phyloP scores from a whole-genome alignment of 2,888 invertebrate species.

The Eupithecia inturbata region DNA sequence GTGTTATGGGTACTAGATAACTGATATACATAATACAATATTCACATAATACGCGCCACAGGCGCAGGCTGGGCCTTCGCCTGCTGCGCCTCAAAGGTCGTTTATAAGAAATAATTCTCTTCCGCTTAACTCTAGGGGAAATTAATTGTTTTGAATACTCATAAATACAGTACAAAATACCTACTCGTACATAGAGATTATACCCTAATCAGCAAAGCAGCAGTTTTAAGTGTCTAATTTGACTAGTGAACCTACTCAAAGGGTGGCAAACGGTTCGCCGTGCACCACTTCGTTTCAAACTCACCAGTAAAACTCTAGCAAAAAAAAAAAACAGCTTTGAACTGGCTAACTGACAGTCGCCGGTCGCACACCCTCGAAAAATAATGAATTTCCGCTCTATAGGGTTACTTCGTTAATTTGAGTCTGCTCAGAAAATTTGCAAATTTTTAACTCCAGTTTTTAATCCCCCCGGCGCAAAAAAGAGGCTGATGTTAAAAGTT shows the following conservation, averaged over 20 bases:
- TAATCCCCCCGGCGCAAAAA: too few species aligned
- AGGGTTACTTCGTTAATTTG: neutral
- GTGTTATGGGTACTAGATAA: too few species aligned
- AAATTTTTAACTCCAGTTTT: neutral
- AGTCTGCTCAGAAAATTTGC: neutral
- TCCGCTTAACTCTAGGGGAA: too few species aligned
- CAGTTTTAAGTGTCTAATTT: neutral
- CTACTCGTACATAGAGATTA: neutral
- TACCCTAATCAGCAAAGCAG: neutral
- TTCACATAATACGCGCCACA: too few species aligned
- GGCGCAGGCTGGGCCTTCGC: too few species aligned
- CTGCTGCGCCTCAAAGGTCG: too few species aligned
- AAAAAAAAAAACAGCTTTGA: neutral
- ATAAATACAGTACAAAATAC: neutral
- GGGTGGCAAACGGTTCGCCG: neutral
- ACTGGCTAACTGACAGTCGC: neutral
- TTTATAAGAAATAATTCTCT: too few species aligned
- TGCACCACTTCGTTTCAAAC: neutral
- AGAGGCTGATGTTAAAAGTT: too few species aligned
- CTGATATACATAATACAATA: too few species aligned
- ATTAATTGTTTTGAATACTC: too few species aligned
- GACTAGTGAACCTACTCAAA: neutral
- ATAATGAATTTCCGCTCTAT: slow-evolving; percentile 5
- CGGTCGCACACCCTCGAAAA: neutral
- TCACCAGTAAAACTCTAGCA: neutral